Evolutionary conservation across 2,888 invertebrate genomes (phyloP), one percentile per base, ranked within the genome.

Genomic region (Apotomis capreana): DNA sequence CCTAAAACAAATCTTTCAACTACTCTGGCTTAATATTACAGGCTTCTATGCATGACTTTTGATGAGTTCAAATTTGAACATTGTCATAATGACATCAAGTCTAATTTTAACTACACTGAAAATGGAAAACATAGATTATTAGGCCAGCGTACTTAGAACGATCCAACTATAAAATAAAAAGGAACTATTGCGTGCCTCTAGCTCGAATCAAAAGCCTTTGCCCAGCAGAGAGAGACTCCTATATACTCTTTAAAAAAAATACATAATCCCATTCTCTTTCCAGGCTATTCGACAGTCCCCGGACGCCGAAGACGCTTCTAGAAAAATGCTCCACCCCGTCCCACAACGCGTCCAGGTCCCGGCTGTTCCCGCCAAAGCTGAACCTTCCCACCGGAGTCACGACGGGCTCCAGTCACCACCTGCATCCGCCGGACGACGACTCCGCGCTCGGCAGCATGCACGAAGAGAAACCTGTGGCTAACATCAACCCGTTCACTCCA

Each of bases 401-500:
- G 64, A 86, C 92, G 0, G 92, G 92, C 13, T 90, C 91, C 8
- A 91, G 90, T 12, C 75, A 40, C 40, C 40, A 92, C 77, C 85
- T 92, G 1, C 89, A 92, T 58, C 91, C 91, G 54, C 90, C 92
- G 77, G 87, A 89, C 75, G 92, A 92, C 0, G 92, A 92, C 85
- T 90, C 90, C 58, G 92, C 91, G 0, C 78, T 92, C 0, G 91
- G 90, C 72, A 90, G 90, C 72, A 78, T 89, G 0, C 88, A 94
- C 0, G 93, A 94, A 70, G 93, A 94, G 0, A 92, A 94, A 73
- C 95, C 95, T 0, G 83, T 94, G 0, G 97, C 96, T 44, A 98
- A 97, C 88, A 95, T 97, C 59, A 98, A 98, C 89, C 98, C 98
- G 0, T 98, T 98, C 80, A 97, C 97, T 4, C 97, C 97, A 4